Evolutionary conservation across 2,113 vertebrate genomes (phyloP).

Genomic region (Gnathonemus echidnorhynchus): DNA sequence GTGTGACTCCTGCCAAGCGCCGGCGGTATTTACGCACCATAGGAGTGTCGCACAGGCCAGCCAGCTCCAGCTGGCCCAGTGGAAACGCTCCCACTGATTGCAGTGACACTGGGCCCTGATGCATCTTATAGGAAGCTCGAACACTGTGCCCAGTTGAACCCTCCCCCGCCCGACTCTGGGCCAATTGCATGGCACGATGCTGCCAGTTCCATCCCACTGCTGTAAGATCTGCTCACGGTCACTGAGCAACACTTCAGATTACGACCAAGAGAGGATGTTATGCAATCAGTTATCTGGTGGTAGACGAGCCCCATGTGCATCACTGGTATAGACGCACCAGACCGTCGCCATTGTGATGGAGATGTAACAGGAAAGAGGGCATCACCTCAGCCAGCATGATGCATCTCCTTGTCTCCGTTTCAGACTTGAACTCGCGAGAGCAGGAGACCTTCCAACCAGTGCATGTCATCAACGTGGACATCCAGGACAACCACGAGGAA

Average conservation of each 20-base stretch:
- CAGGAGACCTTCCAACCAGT: conserved; percentile 93
- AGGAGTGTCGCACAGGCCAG: background rate
- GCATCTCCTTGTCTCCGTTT: background rate
- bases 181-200: background rate
- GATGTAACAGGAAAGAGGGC: background rate
- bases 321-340: background rate
- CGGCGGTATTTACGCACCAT: background rate
- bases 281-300: background rate
- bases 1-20: background rate
- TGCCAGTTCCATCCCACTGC: background rate
- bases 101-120: background rate
- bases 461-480: conserved; percentile 97
- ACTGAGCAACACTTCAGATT: background rate
- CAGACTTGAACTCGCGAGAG: conserved; percentile 78
- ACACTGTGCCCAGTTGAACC: background rate
- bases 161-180: background rate
- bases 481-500: conserved; percentile 98
- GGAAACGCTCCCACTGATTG: background rate
- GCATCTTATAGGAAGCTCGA: background rate
- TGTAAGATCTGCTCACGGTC: background rate
- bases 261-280: background rate
- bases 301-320: background rate
- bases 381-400: background rate
- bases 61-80: background rate
- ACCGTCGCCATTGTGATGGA: background rate